These are phyloP conservation scores for Centropyge bicolor DNA, from an alignment of 2,797 vertebrate genomes.

Conservation along the genomic window DNA sequence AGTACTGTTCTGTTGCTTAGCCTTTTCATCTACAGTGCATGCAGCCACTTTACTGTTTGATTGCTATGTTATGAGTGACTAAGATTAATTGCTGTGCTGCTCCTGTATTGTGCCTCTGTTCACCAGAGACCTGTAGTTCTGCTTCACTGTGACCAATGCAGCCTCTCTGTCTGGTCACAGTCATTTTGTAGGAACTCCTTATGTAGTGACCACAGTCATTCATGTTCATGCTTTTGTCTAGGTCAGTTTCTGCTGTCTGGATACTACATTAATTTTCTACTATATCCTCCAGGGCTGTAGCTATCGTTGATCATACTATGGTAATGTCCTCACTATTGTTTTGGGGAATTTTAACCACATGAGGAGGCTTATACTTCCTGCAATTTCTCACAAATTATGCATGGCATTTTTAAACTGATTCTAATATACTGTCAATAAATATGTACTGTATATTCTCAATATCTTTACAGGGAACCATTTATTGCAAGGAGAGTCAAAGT, in stretches of 20 bases:
- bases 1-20: conserved; percentile 20
- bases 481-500: background rate
- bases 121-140: background rate
- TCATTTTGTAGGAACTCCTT: background rate
- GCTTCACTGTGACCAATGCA: background rate
- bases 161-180: background rate
- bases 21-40: conserved; percentile 18
- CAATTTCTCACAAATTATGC: too few relatives aligned
- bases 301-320: too few relatives aligned
- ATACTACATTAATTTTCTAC: background rate
- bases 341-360: too few relatives aligned
- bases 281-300: too few relatives aligned
- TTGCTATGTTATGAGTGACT: conserved; percentile 26
- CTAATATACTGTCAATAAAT: too few relatives aligned
- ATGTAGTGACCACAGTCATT: background rate
- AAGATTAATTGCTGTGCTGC: conserved; percentile 33
- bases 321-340: too few relatives aligned
- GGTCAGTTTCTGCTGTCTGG: background rate
- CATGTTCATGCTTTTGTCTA: background rate
- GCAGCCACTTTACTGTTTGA: conserved; percentile 16
- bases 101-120: conserved; percentile 13
- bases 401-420: too few relatives aligned
- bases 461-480: background rate
- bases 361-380: too few relatives aligned
- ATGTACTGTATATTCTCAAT: background rate